A percentile compares a stretch with the other conserved stretches of the same genome.
These are phyloP conservation scores for Leptodactylus fallax DNA, from an alignment of 2,797 vertebrate species.

Conservation along the genomic window DNA sequence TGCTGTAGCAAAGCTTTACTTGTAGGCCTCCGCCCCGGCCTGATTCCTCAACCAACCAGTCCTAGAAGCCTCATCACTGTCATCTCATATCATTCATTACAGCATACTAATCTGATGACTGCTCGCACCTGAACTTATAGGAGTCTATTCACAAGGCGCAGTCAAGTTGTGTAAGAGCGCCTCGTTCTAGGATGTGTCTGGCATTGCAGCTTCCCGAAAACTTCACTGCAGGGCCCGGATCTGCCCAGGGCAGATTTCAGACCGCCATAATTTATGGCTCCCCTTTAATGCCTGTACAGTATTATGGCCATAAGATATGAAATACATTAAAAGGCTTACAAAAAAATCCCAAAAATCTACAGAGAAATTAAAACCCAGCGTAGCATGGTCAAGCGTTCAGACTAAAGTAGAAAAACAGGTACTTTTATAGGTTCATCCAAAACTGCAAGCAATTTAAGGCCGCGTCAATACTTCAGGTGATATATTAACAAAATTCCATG, in stretches of 20 bases:
- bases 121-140: background rate
- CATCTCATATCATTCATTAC: background rate
- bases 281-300: background rate
- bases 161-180: background rate
- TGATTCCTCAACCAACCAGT: constrained; percentile 33
- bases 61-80: background rate
- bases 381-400: background rate
- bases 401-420: constrained; percentile 20
- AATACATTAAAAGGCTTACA: background rate
- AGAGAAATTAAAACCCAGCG: background rate
- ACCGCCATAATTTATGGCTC: too few species aligned
- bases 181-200: background rate
- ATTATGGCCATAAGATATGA: background rate
- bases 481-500: constrained; percentile 27
- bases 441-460: background rate
- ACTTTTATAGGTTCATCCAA: background rate
- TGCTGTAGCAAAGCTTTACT: constrained; percentile 31
- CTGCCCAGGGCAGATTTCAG: too few species aligned
- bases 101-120: background rate
- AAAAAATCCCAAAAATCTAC: background rate
- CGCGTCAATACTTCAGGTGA: constrained; percentile 23
- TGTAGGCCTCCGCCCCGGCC: constrained; percentile 39
- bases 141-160: background rate
- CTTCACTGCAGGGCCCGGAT: too few species aligned
- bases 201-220: too few species aligned